A percentile compares a stretch with the other conserved stretches of the same genome.
phyloP scores from a whole-genome alignment of 2,888 invertebrate species.

The Polia nebulosa region DNA sequence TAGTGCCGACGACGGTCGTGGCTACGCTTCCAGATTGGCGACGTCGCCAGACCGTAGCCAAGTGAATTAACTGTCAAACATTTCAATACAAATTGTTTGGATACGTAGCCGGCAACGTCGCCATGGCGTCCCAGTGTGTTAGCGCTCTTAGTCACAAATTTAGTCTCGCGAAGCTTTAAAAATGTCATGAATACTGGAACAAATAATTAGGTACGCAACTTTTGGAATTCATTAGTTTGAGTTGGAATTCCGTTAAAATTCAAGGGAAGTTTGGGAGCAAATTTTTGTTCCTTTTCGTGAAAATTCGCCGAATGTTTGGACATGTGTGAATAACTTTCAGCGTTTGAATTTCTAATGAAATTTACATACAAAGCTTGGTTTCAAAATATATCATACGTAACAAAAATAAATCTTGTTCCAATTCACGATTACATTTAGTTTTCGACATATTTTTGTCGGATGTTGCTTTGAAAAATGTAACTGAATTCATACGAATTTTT shows the following conservation, averaged over 20 bases:
- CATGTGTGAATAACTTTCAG: background rate
- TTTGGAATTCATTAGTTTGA: slow-evolving; percentile 14
- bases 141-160: slow-evolving; percentile 2
- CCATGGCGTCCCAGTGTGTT: too few relatives aligned
- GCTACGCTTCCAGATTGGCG: too few relatives aligned
- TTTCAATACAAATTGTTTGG: too few relatives aligned
- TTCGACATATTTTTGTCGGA: background rate
- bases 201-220: slow-evolving; percentile 17
- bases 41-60: too few relatives aligned
- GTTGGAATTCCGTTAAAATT: background rate
- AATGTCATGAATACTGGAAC: slow-evolving; percentile 31
- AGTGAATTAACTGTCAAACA: too few relatives aligned
- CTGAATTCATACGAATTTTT: background rate
- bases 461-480: background rate
- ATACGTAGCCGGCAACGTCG: too few relatives aligned
- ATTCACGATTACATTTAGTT: background rate
- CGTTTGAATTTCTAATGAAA: slow-evolving; percentile 1
- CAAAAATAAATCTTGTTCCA: background rate
- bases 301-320: background rate
- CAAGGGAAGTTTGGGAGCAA: background rate
- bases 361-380: background rate
- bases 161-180: slow-evolving; percentile 13
- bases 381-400: background rate
- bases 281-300: slow-evolving; percentile 1
- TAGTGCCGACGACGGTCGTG: too few relatives aligned